Evolutionary conservation across 2,888 invertebrate species (phyloP).

Genomic region (Boloria euphrosyne): DNA sequence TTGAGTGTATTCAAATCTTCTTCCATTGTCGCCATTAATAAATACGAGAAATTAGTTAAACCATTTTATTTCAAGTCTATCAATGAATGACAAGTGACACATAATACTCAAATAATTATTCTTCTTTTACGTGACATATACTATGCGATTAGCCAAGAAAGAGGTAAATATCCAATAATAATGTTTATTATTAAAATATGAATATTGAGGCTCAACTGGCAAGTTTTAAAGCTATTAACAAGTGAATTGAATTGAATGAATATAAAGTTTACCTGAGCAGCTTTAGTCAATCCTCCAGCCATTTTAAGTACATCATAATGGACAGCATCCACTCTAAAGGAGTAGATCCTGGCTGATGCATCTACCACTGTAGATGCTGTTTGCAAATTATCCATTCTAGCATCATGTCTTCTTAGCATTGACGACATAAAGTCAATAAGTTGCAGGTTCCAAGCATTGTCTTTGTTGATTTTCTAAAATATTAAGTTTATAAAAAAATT

Average conservation of each 20-base stretch:
- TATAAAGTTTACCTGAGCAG: constrained; percentile 64
- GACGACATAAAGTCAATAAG: constrained; percentile 93
- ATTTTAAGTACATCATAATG: constrained; percentile 91
- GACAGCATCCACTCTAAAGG: constrained; percentile 92
- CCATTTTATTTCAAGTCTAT: too few relatives aligned
- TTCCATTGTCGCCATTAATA: too few relatives aligned
- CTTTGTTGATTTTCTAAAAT: constrained; percentile 90
- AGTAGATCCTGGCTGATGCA: constrained; percentile 94
- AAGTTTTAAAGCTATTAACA: too few relatives aligned
- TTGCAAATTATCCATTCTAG: constrained; percentile 87
- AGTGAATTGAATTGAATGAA: too few relatives aligned
- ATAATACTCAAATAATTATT: too few relatives aligned
- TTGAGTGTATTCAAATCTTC: too few relatives aligned
- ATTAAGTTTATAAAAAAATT: neutral
- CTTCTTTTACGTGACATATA: too few relatives aligned
- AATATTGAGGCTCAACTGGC: too few relatives aligned
- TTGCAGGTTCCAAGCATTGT: constrained; percentile 94
- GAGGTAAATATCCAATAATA: neutral
- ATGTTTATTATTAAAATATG: neutral
- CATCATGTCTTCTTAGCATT: constrained; percentile 87
- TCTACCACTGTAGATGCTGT: constrained; percentile 93
- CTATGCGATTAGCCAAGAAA: too few relatives aligned
- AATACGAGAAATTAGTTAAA: too few relatives aligned
- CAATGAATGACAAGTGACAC: too few relatives aligned
- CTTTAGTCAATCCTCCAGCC: constrained; percentile 84